Percentiles rank a stretch among this genome's conserved stretches.
Conservation (phyloP, 2,113 vertebrate species). For the Phalacrocorax pelagicus region DNA sequence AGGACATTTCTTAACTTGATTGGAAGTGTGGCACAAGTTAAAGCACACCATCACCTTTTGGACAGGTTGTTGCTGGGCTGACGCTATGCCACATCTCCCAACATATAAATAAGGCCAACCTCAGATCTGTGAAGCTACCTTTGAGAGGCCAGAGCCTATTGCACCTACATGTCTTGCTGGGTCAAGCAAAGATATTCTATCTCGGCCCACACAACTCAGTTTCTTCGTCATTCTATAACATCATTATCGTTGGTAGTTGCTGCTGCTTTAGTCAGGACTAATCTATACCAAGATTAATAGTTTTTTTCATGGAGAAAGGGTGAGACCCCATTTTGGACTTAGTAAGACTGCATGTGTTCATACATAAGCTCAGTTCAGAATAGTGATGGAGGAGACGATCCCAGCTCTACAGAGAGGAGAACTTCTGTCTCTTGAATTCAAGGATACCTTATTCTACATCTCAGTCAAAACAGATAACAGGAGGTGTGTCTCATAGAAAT, state of each 20-base stretch:
- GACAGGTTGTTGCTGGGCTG: not conserved
- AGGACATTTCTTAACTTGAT: not conserved
- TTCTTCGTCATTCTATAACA: not conserved
- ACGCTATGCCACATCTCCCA: not conserved
- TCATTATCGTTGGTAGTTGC: not conserved
- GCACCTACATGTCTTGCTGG: not conserved
- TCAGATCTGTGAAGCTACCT: not conserved
- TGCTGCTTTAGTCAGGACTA: not conserved
- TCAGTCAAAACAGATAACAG: not conserved
- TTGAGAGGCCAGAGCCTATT: not conserved
- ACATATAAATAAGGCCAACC: not conserved
- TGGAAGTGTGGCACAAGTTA: not conserved
- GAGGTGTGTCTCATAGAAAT: not conserved
- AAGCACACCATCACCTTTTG: not conserved
- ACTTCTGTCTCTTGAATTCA: not conserved
- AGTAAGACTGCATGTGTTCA: not conserved
- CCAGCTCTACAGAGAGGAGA: not conserved
- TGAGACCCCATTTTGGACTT: not conserved
- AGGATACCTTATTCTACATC: not conserved
- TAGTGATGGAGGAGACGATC: not conserved
- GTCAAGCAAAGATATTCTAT: not conserved
- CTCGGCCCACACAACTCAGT: not conserved
- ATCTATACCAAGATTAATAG: not conserved
- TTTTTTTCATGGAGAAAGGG: not conserved
- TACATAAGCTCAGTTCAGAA: not conserved